Evolutionary conservation across 35 echinoderm and acorn worm genomes (phyloP).

Genomic region (Amphiura filiformis): DNA sequence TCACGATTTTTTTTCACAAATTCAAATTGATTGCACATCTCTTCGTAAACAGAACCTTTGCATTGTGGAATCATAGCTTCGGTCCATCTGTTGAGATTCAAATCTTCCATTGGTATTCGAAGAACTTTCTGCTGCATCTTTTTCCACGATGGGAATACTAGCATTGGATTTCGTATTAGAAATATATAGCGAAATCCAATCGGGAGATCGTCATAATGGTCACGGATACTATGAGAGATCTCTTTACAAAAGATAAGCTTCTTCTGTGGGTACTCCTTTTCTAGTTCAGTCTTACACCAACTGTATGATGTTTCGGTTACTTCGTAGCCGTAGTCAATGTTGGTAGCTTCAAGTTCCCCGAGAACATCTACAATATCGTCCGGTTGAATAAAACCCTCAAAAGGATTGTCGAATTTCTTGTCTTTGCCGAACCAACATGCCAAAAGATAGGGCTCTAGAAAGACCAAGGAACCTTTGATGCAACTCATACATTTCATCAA

Average conservation of each 20-base stretch:
- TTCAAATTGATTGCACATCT: not conserved
- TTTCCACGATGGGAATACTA: not conserved
- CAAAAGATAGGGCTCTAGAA: not conserved
- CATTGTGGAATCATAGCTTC: not conserved
- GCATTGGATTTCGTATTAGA: not conserved
- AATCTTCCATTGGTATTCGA: not conserved
- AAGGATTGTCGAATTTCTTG: not conserved
- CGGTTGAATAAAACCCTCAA: not conserved
- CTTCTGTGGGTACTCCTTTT: not conserved
- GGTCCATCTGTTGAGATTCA: not conserved
- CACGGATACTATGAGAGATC: not conserved
- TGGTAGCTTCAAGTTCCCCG: not conserved
- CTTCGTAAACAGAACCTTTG: not conserved
- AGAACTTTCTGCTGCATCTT: not conserved
- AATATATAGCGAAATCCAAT: not conserved
- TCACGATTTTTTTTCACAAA: constrained; percentile 23
- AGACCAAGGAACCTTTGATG: not conserved
- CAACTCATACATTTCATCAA: not conserved
- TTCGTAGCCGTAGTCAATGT: not conserved
- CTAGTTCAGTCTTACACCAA: not conserved
- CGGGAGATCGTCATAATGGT: not conserved
- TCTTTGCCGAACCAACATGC: not conserved
- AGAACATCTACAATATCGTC: not conserved
- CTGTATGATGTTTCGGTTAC: not conserved
- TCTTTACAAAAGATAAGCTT: not conserved